Conservation (phyloP, 2,113 vertebrate species). For the Myrmecobius fasciatus region DNA sequence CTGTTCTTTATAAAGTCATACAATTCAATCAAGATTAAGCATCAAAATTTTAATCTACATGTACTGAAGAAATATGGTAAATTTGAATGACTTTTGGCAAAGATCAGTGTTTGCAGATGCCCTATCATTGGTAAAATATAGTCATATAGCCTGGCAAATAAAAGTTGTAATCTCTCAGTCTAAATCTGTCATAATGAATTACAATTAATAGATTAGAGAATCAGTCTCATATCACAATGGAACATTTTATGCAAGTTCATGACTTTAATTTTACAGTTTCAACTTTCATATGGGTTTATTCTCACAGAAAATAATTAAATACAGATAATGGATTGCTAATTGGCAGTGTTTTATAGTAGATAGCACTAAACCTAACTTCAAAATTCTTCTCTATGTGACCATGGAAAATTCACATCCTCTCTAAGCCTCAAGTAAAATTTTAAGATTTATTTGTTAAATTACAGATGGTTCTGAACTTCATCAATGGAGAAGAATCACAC, state of each 20-base stretch:
- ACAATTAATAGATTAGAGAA: not conserved
- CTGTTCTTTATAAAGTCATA: not conserved
- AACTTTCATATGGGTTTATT: not conserved
- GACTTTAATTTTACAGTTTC: not conserved
- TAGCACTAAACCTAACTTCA: not conserved
- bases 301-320: not conserved
- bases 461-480: not conserved
- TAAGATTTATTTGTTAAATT: not conserved
- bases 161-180: not conserved
- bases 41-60: not conserved
- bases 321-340: not conserved
- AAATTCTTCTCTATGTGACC: not conserved
- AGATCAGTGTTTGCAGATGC: not conserved
- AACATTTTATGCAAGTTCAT: not conserved
- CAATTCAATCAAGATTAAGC: not conserved
- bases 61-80: not conserved
- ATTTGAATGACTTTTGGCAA: not conserved
- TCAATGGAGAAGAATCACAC: not conserved
- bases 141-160: not conserved
- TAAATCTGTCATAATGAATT: not conserved
- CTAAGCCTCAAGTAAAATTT: not conserved
- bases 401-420: not conserved
- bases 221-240: not conserved
- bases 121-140: not conserved
- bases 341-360: not conserved